Base-by-base conservation (phyloP, 1,140 invertebrate genomes). In the Acromyrmex echinatior region DNA sequence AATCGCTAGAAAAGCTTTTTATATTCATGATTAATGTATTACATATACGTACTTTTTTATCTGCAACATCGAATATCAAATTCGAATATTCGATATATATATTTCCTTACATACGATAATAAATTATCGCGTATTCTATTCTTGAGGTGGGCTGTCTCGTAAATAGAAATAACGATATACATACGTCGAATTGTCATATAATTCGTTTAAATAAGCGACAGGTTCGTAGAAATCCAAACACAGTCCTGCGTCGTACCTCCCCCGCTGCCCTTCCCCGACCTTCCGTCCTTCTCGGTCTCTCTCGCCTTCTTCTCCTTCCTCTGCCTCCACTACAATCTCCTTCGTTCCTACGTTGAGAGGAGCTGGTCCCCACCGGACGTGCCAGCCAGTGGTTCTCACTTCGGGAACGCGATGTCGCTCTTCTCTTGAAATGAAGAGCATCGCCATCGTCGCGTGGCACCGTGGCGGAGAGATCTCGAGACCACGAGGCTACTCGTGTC, bases 221-320 rank as follows among this genome's bases (percentile, higher is more conserved):
- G 90, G 91, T 65, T 88, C 89, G 87, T 70, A 87, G 91, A 92
- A 93, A 92, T 89, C 78, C 87, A 87, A 92, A 90, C 91, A 94
- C 94, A 90, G 92, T 92, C 92, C 94, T 94, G 94, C 65, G 35
- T 82, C 62, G 66, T 71, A 66, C 62, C 73, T 87, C 85, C 14
- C 82, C 51, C 51, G 39, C 25, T 73, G 51, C 80, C 86, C 79
- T 88, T 76, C 74, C 56, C 56, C 86, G 35, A 79, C 53, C 85
- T 81, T 70, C 76, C 65, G 76, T 74, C 82, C 90, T 88, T 85
- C 89, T 79, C 60, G 16, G 73, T 86, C 78, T 82, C 78, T 86
- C 86, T 79, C 90, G 90, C 74, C 80, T 90, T 82, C 84, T 81
- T 91, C 88, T 91, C 85, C 91, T 87, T 85, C 77, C 51, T 81